Evolutionary conservation across 2,888 invertebrate species (phyloP), one percentile per base, ranked within the genome.

Genomic region (Dryococelus australis): DNA sequence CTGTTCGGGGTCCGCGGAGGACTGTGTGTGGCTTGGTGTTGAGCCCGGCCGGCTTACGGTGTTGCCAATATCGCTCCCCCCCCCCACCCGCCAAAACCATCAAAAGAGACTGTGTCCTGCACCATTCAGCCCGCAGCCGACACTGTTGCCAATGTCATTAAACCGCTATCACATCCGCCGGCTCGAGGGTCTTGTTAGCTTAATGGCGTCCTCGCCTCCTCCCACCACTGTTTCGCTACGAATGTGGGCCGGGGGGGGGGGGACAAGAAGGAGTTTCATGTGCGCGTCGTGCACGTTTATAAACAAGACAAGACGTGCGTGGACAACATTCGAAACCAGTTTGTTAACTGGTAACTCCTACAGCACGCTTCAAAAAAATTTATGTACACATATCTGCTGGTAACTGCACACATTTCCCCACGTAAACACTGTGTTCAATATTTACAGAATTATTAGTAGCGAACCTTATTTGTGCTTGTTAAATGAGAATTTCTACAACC

Each of bases 91-190:
- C n/a, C n/a, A n/a, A n/a, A n/a, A n/a, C n/a, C n/a, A 5, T 47
- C 47, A 47, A 16, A 8, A 3, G 10, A 16, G 47, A 6, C 47
- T 8, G 47, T 47, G 47, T 47, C 47, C 47, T 3, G 47, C 47
- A 8, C 47, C 16, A 47, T 47, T 47, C 16, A 2, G 47, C 8
- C 47, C 12, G 47, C 47, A 1, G 65, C 65, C 65, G 65, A 65
- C 65, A 65, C 65, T 65, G 65, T 65, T 65, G 65, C 65, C 65
- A 65, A 65, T 16, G 65, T 65, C 65, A 65, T 65, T 65, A 65
- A 65, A 65, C 65, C 65, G 65, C 65, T 24, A 65, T 65, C 65
- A n/a, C 65, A 65, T 65, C 65, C 65, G 65, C 24, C 65, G 24
- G 24, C n/a, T 20, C 24, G 65, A n/a, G 47, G 65, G 65, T 24